phyloP scores from a whole-genome alignment of 64 coral and sea anemone species.

The Platygyra sinensis region DNA sequence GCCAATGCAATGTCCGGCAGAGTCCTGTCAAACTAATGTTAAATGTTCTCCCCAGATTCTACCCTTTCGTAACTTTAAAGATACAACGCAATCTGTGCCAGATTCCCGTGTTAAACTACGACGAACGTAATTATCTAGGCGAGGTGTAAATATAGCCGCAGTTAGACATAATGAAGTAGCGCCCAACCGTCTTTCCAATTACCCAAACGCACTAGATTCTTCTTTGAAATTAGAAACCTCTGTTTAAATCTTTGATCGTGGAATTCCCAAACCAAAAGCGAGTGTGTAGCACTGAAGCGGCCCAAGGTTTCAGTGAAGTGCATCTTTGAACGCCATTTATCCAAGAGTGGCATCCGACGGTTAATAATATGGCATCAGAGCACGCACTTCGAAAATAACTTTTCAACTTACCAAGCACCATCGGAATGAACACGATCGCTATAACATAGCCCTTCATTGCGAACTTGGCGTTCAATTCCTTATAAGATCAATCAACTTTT shows the following conservation, averaged over 20 bases:
- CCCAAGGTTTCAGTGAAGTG: constrained; percentile 15
- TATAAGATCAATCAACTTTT: constrained; percentile 57
- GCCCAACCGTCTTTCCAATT: constrained; percentile 47
- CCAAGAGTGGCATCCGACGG: constrained; percentile 59
- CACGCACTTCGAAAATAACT: constrained; percentile 56
- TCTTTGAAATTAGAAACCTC: constrained; percentile 2
- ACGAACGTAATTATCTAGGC: constrained; percentile 9
- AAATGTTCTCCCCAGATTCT: background rate
- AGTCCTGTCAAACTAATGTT: constrained; percentile 26
- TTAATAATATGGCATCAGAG: constrained; percentile 37
- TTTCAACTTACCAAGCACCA: constrained; percentile 54
- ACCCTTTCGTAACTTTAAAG: background rate
- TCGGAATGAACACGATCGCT: constrained; percentile 62
- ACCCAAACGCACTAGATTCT: background rate
- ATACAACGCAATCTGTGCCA: background rate
- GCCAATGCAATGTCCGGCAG: background rate
- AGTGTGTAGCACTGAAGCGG: background rate
- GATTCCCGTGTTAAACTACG: background rate
- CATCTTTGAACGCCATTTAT: constrained; percentile 15
- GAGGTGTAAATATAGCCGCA: constrained; percentile 40
- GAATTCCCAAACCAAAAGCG: background rate
- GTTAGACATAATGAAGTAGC: constrained; percentile 24
- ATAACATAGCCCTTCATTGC: constrained; percentile 51
- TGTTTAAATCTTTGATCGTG: background rate
- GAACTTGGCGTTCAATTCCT: constrained; percentile 27